Percentiles rank a stretch among this genome's conserved stretches.
These are phyloP conservation scores for Stichodactyla mertensii DNA, from an alignment of 64 coral and sea anemone species.

Conservation along the genomic window DNA sequence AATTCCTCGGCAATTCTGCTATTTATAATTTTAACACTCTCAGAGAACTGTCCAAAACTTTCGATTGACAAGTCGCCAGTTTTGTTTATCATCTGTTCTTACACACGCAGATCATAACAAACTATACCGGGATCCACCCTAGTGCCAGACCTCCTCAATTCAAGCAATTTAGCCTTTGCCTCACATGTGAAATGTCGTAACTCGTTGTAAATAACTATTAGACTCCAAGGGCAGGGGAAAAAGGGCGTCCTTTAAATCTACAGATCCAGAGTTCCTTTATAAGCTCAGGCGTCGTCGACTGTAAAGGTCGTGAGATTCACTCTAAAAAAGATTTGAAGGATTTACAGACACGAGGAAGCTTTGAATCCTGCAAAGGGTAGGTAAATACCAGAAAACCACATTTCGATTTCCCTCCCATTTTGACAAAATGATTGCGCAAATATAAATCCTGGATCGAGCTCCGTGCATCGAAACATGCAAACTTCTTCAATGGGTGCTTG, in stretches of 20 bases:
- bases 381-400: neutral
- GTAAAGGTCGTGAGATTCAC: neutral
- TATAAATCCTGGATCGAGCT: neutral
- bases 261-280: neutral
- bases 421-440: neutral
- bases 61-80: neutral
- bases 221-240: neutral
- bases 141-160: neutral
- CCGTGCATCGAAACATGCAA: too few species aligned
- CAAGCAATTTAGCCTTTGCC: constrained; percentile 11
- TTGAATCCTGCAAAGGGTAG: neutral
- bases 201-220: constrained; percentile 13
- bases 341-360: neutral
- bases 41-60: neutral
- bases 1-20: neutral
- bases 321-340: neutral
- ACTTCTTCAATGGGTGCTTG: too few species aligned
- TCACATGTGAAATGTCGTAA: constrained; percentile 17
- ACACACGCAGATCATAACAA: neutral
- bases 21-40: neutral
- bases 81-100: neutral
- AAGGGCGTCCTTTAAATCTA: neutral
- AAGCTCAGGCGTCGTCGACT: neutral
- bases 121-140: neutral
- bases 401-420: neutral